A percentile compares a stretch with the other conserved stretches of the same genome.
Conservation (phyloP, 2,797 vertebrate genomes). For the Alca torda region DNA sequence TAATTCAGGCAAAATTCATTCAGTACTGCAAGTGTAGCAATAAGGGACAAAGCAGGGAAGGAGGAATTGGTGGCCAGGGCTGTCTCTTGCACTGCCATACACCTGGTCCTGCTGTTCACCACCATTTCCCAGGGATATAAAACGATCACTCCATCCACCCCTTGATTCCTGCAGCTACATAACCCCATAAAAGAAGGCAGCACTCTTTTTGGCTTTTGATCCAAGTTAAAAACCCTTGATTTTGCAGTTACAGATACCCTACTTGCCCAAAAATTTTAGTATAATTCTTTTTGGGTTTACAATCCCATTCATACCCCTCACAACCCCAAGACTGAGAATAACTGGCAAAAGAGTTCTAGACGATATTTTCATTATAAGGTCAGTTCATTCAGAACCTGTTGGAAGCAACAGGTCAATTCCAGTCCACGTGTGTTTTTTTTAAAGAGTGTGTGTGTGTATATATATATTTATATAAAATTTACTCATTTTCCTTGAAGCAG, state of each 20-base stretch:
- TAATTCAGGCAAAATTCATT: neutral
- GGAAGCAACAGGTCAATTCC: neutral
- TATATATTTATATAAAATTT: neutral
- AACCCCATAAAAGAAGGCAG: neutral
- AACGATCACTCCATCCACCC: neutral
- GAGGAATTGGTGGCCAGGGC: neutral
- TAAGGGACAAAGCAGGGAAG: neutral
- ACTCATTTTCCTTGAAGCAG: neutral
- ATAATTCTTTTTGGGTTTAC: neutral
- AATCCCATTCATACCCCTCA: neutral
- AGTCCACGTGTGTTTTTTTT: neutral
- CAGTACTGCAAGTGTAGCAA: neutral
- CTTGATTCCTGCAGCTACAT: neutral
- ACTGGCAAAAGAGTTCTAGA: neutral
- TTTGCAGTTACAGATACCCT: neutral
- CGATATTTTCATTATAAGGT: neutral
- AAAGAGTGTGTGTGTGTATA: neutral
- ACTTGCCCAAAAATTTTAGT: neutral
- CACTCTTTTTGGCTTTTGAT: neutral
- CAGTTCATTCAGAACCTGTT: neutral
- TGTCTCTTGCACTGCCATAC: neutral
- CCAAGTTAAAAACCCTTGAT: neutral
- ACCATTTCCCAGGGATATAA: neutral
- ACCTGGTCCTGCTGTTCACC: neutral
- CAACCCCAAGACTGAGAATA: neutral